A percentile compares a stretch with the other conserved stretches of the same genome.
phyloP scores from a whole-genome alignment of 2,888 invertebrate species.

The Taphrorychus bicolor region DNA sequence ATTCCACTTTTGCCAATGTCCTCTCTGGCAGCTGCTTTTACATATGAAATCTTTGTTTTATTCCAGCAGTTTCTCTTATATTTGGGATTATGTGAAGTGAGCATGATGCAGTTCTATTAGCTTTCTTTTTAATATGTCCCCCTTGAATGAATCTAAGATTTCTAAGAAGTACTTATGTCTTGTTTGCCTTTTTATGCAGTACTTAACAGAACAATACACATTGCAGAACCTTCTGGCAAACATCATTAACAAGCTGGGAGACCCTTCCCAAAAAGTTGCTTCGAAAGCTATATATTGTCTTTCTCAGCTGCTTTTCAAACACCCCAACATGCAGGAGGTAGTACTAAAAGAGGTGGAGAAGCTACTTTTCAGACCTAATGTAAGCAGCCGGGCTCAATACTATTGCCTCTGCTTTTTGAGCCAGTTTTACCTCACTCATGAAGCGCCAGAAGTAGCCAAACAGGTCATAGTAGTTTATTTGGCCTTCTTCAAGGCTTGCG shows the following conservation, averaged over 20 bases:
- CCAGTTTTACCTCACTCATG: slow-evolving; percentile 78
- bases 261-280: slow-evolving; percentile 87
- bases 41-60: no score
- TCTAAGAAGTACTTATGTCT: no score
- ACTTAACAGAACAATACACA: no score
- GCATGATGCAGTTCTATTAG: no score
- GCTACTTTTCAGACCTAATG: slow-evolving; percentile 83
- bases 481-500: slow-evolving; percentile 91
- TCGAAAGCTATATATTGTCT: slow-evolving; percentile 88
- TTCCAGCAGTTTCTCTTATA: no score
- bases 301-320: slow-evolving; percentile 79
- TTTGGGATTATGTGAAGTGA: no score
- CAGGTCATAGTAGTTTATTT: slow-evolving; percentile 92
- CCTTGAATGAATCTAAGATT: no score
- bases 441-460: slow-evolving; percentile 78
- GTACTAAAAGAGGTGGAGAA: slow-evolving; percentile 90
- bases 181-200: no score
- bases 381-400: slow-evolving; percentile 86
- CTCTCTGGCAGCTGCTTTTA: no score
- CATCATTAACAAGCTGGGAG: slow-evolving; percentile 94
- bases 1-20: no score
- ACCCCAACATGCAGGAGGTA: slow-evolving; percentile 86
- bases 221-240: slow-evolving; percentile 73
- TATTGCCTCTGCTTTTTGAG: slow-evolving; percentile 92
- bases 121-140: no score